Base-by-base conservation (phyloP, 2,797 vertebrate genomes). In the Myotis daubentonii region DNA sequence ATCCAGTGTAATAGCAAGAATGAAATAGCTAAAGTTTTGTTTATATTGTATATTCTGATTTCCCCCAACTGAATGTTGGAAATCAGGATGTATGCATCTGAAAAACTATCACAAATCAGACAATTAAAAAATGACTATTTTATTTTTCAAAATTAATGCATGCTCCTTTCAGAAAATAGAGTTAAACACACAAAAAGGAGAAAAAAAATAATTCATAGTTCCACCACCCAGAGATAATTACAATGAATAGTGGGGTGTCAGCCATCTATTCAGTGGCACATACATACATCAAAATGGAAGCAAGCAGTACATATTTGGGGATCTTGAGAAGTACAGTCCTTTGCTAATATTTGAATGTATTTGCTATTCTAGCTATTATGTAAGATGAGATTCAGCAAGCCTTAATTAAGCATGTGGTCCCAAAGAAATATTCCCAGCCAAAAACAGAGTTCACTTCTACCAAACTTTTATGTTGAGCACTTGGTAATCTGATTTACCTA, bases 121-220 rank as follows among this genome's bases (percentile, higher is more conserved):
- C 8, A 57, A 81, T 76, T 81, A 38, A 30, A 30, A 92, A 79
- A 92, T 38, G 30, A 83, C 1, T 62, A 44, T 55, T 83, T 71
- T 85, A 55, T 82, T 68, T 68, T 68, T 57, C 8, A 75, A 76
- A 75, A 89, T 28, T 41, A 65, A 91, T 78, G 10, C 5, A 86
- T 60, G 55, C 23, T 72, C 20, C 75, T 78, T 93, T 88, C 89
- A 86, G 53, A 88, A 95, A 96, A 79, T 25, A 87, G 12, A 95
- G 25, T 25, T 89, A 91, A 95, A 72, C 7, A 74, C 33, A 72
- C 2, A 76, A n/a, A 83, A 81, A 72, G 41, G 2, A 36, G 79
- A 92, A 28, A 9, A 47, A 80, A 80, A 70, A 70, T 8, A 51
- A 51, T 87, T 80, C 15, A 41, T 66, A 81, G 23, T 80, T 93